Percentiles rank a stretch among this genome's conserved stretches.
Conservation (phyloP, 1,140 invertebrate genomes). For the Dryas iulia region DNA sequence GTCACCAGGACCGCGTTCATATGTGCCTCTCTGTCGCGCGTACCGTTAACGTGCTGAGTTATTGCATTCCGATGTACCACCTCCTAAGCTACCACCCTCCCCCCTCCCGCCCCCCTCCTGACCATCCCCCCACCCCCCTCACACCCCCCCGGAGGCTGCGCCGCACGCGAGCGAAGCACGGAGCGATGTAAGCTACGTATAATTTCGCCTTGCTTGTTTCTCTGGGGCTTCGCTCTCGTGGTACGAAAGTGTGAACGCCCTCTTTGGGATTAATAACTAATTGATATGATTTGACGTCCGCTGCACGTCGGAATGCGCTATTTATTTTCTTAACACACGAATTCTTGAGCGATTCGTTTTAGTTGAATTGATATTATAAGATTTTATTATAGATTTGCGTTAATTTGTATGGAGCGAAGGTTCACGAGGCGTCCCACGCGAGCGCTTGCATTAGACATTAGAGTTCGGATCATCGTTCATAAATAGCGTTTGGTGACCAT, state of each 20-base stretch:
- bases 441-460: not conserved
- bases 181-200: constrained; percentile 49
- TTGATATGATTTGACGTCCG: constrained; percentile 12
- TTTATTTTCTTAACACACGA: constrained; percentile 2
- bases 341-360: not conserved
- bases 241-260: constrained; percentile 56
- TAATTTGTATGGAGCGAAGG: too few species aligned
- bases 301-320: constrained; percentile 15
- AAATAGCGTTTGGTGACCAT: constrained; percentile 6
- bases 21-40: constrained; percentile 57
- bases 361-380: not conserved
- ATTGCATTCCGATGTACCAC: constrained; percentile 75
- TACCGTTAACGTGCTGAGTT: constrained; percentile 77
- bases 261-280: constrained; percentile 54
- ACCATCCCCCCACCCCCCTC: not conserved
- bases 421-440: not conserved
- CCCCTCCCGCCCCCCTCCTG: not conserved
- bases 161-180: constrained; percentile 47
- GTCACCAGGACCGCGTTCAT: constrained; percentile 45
- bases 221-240: constrained; percentile 53
- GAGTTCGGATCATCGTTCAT: constrained; percentile 5
- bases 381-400: too few species aligned
- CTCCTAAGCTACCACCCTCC: constrained; percentile 41
- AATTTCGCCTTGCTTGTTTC: constrained; percentile 61
- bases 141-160: constrained; percentile 56